phyloP scores from a whole-genome alignment of 2,888 invertebrate species.

The Lathronympha strigana region DNA sequence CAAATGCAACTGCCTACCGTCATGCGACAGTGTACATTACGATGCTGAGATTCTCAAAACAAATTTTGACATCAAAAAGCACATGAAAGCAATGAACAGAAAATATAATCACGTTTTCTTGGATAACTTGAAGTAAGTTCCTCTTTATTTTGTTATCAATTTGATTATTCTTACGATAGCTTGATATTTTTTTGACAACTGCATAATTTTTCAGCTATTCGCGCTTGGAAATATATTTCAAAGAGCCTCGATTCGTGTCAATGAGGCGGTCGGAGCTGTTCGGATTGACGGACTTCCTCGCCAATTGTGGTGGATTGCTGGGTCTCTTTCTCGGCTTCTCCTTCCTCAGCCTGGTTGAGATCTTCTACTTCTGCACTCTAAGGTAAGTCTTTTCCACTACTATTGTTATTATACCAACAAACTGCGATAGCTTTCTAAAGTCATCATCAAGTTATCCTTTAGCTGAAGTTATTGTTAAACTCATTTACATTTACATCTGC shows the following conservation, averaged over 20 bases:
- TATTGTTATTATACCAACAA: neutral
- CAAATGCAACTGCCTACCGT: conserved; percentile 32
- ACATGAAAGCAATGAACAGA: neutral
- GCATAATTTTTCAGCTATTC: conserved; percentile 55
- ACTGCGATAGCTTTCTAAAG: no score
- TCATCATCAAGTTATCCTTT: no score
- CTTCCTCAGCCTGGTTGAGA: conserved; percentile 82
- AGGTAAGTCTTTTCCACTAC: conserved; percentile 48
- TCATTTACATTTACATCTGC: no score
- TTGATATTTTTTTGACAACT: neutral
- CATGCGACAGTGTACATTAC: conserved; percentile 36
- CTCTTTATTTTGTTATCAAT: neutral
- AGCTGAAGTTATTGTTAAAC: no score
- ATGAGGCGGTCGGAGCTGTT: conserved; percentile 83
- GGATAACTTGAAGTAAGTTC: neutral
- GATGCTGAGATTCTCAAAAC: conserved; percentile 37
- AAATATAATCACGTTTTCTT: neutral
- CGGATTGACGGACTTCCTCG: conserved; percentile 82
- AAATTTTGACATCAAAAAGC: conserved; percentile 20
- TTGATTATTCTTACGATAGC: no score
- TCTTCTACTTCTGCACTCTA: conserved; percentile 76
- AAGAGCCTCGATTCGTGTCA: conserved; percentile 80
- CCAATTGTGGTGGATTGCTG: conserved; percentile 83
- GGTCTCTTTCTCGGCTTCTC: conserved; percentile 85
- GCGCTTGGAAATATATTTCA: conserved; percentile 79